Evolutionary conservation across 2,797 vertebrate species (phyloP).

Genomic region (Sebastolobus alascanus): DNA sequence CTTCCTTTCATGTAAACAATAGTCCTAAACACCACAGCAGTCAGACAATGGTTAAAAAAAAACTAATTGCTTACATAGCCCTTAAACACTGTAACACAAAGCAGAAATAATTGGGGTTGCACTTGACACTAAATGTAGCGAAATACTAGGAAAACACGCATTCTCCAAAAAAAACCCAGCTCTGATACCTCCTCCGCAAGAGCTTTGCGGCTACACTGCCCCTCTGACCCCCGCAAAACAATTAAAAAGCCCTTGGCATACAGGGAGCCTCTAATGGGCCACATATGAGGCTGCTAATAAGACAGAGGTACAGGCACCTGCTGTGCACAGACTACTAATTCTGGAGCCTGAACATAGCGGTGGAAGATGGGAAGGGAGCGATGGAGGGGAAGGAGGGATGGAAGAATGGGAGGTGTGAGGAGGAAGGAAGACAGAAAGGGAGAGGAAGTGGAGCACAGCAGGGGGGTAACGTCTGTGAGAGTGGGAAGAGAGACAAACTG

Average conservation of each 20-base stretch:
- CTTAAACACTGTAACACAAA: slow-evolving; percentile 54
- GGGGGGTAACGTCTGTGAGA: slow-evolving; percentile 21
- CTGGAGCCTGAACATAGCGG: slow-evolving; percentile 45
- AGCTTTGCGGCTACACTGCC: slow-evolving; percentile 58
- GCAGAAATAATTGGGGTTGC: slow-evolving; percentile 65
- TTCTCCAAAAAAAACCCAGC: neutral
- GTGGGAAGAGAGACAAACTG: neutral
- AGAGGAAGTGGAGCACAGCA: slow-evolving; percentile 21
- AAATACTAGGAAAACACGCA: slow-evolving; percentile 48
- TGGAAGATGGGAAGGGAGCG: slow-evolving; percentile 30
- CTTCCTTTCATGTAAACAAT: slow-evolving; percentile 25
- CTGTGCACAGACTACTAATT: slow-evolving; percentile 73
- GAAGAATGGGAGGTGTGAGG: slow-evolving; percentile 10
- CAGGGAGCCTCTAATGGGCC: slow-evolving; percentile 79
- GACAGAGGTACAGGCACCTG: slow-evolving; percentile 73
- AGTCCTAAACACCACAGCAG: neutral
- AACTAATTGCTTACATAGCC: slow-evolving; percentile 59
- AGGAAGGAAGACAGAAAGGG: neutral
- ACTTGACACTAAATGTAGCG: slow-evolving; percentile 62
- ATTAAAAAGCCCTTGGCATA: slow-evolving; percentile 79
- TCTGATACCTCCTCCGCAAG: slow-evolving; percentile 40
- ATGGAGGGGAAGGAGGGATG: slow-evolving; percentile 13
- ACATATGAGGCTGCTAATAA: slow-evolving; percentile 81
- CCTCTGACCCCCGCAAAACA: slow-evolving; percentile 76
- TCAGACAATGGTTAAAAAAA: slow-evolving; percentile 20